A percentile compares a stretch with the other conserved stretches of the same genome.
phyloP scores from a whole-genome alignment of 2,113 vertebrate species.

The Oryzias curvinotus region DNA sequence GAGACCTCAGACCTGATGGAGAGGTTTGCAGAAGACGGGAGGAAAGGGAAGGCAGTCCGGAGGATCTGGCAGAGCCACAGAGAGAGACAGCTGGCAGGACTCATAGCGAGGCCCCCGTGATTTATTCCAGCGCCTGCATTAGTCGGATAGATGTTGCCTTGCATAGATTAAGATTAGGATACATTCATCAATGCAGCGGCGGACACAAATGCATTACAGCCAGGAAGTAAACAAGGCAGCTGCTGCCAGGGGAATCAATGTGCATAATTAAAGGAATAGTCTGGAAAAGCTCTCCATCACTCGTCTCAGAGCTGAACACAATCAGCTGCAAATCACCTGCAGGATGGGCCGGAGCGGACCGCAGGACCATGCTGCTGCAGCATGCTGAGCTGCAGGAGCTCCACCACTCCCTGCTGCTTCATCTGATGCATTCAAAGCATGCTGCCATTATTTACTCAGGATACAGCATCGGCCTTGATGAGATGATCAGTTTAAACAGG shows the following conservation, averaged over 20 bases:
- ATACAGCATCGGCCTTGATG: no score
- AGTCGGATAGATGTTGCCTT: constrained; percentile 71
- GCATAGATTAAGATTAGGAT: constrained; percentile 76
- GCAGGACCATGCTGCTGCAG: background rate
- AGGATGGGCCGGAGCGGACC: background rate
- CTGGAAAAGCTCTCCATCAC: constrained; percentile 69
- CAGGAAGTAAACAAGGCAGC: constrained; percentile 77
- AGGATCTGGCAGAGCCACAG: constrained; percentile 24
- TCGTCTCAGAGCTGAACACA: constrained; percentile 45
- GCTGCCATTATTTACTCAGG: no score
- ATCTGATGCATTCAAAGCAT: no score
- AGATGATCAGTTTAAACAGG: no score
- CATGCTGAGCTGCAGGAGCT: background rate
- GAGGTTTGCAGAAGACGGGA: constrained; percentile 3
- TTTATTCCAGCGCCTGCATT: constrained; percentile 73
- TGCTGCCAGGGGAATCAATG: constrained; percentile 70
- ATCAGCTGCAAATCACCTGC: constrained; percentile 27
- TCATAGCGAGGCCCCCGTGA: constrained; percentile 54
- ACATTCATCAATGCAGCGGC: constrained; percentile 80
- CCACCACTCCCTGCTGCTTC: no score
- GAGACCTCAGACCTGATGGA: no score
- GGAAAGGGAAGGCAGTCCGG: background rate
- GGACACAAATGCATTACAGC: constrained; percentile 80
- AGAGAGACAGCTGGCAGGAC: constrained; percentile 34
- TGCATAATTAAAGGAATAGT: constrained; percentile 76